Conservation (phyloP, 2,888 invertebrate genomes). For the Carcina quercana region DNA sequence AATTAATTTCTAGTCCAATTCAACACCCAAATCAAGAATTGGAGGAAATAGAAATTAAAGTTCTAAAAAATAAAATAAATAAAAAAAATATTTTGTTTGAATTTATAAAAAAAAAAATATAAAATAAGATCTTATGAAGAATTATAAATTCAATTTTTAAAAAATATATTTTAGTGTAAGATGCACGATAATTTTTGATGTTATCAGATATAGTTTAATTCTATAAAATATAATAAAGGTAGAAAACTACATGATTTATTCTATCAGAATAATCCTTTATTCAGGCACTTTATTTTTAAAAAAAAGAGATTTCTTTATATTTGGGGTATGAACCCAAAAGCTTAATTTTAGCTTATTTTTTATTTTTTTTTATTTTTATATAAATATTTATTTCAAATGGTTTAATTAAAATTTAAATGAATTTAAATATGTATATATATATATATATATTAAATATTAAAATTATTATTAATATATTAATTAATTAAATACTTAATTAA, state of each 20-base stretch:
- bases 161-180: conserved; percentile 75
- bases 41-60: too few species aligned
- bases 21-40: too few species aligned
- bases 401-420: too few species aligned
- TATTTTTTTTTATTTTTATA: conserved; percentile 29
- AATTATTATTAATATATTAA: conserved; percentile 65
- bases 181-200: conserved; percentile 77
- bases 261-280: conserved; percentile 63
- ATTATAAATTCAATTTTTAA: conserved; percentile 25
- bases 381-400: too few species aligned
- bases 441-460: conserved; percentile 26
- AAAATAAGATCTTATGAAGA: too few species aligned
- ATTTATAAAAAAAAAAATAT: too few species aligned
- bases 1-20: too few species aligned
- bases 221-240: conserved; percentile 77
- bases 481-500: conserved; percentile 64
- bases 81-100: too few species aligned
- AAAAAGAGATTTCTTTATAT: conserved; percentile 61
- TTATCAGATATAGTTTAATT: conserved; percentile 76
- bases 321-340: conserved; percentile 78
- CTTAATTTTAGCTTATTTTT: conserved; percentile 72
- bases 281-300: conserved; percentile 68
- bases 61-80: too few species aligned
- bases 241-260: conserved; percentile 48
- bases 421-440: too few species aligned